Evolutionary conservation across 2,888 invertebrate species (phyloP).

Genomic region (Oxytorus armatus): DNA sequence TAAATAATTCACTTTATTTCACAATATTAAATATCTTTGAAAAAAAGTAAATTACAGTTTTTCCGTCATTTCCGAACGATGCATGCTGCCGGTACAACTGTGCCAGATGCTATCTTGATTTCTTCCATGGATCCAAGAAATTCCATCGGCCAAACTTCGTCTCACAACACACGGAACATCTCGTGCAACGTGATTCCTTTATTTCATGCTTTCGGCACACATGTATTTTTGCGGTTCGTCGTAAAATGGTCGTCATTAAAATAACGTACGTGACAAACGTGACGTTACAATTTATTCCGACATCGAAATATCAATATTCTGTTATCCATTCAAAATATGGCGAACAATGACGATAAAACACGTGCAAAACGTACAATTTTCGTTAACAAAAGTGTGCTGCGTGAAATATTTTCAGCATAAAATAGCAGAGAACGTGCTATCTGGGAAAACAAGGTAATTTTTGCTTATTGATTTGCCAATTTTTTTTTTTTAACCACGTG

Average conservation of each 20-base stretch:
- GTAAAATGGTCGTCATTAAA: conserved; percentile 60
- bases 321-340: neutral
- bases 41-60: too few relatives aligned
- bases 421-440: too few relatives aligned
- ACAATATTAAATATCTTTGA: too few relatives aligned
- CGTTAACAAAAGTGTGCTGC: too few relatives aligned
- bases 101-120: too few relatives aligned
- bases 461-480: too few relatives aligned
- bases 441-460: too few relatives aligned
- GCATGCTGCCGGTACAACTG: too few relatives aligned
- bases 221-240: conserved; percentile 21
- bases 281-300: conserved; percentile 44
- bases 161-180: neutral
- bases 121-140: neutral
- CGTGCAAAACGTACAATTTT: neutral
- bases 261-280: conserved; percentile 59
- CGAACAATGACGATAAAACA: neutral
- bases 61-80: too few relatives aligned
- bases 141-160: neutral
- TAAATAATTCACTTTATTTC: too few relatives aligned
- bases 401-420: too few relatives aligned
- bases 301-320: conserved; percentile 15
- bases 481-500: too few relatives aligned
- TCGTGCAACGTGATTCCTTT: neutral
- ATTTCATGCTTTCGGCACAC: neutral